Percentiles rank a stretch among this genome's conserved stretches.
phyloP scores from a whole-genome alignment of 2,797 vertebrate genomes.

The Halcyon smyrnensis region DNA sequence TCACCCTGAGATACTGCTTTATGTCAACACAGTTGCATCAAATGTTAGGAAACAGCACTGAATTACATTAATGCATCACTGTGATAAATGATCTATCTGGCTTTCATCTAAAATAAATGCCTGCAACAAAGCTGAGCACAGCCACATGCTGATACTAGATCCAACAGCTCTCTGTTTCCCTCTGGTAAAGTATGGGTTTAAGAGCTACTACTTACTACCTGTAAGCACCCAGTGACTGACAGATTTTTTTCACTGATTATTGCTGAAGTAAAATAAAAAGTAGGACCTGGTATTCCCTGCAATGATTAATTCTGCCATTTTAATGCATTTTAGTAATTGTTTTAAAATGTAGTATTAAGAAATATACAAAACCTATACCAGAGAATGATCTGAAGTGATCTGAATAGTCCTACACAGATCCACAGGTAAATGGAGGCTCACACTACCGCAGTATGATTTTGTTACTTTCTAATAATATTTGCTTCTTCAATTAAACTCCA shows the following conservation, averaged over 20 bases:
- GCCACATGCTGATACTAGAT: slow-evolving; percentile 8
- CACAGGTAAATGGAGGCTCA: neutral
- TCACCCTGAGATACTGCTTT: slow-evolving; percentile 68
- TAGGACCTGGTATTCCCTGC: neutral
- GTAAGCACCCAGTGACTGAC: slow-evolving; percentile 40
- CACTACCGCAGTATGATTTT: neutral
- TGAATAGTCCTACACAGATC: neutral
- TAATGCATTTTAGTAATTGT: neutral
- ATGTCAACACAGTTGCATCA: slow-evolving; percentile 18
- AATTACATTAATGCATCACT: slow-evolving; percentile 66
- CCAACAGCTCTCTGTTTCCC: slow-evolving; percentile 26
- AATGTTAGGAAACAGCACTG: slow-evolving; percentile 52
- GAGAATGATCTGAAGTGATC: neutral
- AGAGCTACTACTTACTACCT: neutral
- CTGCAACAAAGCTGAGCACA: slow-evolving; percentile 70
- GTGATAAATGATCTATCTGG: slow-evolving; percentile 75
- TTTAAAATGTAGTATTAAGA: slow-evolving; percentile 26
- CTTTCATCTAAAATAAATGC: slow-evolving; percentile 73
- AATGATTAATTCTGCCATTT: slow-evolving; percentile 3
- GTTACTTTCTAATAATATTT: neutral
- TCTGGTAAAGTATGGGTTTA: slow-evolving; percentile 42
- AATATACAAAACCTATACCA: neutral
- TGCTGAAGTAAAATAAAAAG: slow-evolving; percentile 55
- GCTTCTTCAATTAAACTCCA: neutral
- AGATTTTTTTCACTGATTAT: slow-evolving; percentile 46